Evolutionary conservation across 2,113 vertebrate species (phyloP), one percentile per base, ranked within the genome.

Genomic region (Scytalopus superciliaris): DNA sequence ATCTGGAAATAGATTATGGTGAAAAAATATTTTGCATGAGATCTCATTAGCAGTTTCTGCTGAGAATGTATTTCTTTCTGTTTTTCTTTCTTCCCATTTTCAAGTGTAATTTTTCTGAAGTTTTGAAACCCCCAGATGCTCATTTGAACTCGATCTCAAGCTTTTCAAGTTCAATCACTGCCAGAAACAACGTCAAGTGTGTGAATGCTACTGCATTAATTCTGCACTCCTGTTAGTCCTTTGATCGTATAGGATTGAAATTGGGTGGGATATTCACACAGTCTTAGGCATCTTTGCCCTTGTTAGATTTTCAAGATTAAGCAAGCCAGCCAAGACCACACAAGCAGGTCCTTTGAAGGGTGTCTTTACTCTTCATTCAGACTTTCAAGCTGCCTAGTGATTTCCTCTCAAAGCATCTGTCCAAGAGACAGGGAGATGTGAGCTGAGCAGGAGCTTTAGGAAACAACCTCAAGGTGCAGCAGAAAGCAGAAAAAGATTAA

Each of bases 21-120:
- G 0, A 75, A 72, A 89, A 96, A 95, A 93, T 53, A 90, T 79
- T 94, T 93, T 95, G 53, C 63, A 67, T 67, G 87, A 84, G 83
- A 72, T 84, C 95, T 96, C 92, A 94, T 95, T 95, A 96, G 75
- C 68, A 81, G 31, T 90, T 97, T 93, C 75, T 92, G 87, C 83
- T 88, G 91, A 90, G 86, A 89, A 35, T 81, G 84, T 92, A 53
- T 88, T 93, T 93, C 83, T 94, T 64, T 72, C 62, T 76, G 10
- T 5, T 72, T 82, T 56, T 33, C 72, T 70, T 77, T 2, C 44
- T 84, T 90, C 64, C 63, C 90, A 84, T 93, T 96, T 96, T 95
- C 91, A 90, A 92, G 76, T 90, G 95, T 70, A 93, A 89, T 90
- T 90, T 94, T 94, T 87, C n/a, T 88, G 75, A 93, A 90, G 87